phyloP scores from a whole-genome alignment of 2,888 invertebrate species.

The Cephus runcator region DNA sequence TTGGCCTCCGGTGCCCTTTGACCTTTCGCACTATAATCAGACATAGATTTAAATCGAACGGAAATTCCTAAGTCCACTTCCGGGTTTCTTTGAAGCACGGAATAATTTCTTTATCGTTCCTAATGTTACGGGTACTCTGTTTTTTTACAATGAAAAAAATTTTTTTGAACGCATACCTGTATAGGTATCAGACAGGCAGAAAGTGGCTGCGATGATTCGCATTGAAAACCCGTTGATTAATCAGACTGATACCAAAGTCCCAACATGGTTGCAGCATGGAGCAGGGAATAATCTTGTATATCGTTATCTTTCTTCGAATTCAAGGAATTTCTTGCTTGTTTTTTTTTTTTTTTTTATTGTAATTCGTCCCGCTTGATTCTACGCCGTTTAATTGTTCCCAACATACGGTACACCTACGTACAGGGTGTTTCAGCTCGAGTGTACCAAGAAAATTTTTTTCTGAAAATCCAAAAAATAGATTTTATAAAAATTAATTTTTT shows the following conservation, averaged over 20 bases:
- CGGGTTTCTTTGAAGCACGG: background rate
- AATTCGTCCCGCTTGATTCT: background rate
- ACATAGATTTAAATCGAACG: background rate
- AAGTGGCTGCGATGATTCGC: background rate
- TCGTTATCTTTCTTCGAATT: background rate
- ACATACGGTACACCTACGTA: background rate
- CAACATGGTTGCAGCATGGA: background rate
- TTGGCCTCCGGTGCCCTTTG: background rate
- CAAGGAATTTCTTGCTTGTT: background rate
- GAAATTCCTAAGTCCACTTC: background rate
- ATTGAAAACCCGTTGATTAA: background rate
- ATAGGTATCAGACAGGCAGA: background rate
- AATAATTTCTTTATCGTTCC: background rate
- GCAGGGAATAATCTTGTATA: background rate
- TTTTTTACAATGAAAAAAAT: too few relatives aligned
- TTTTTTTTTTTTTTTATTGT: background rate
- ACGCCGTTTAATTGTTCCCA: background rate
- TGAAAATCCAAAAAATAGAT: too few relatives aligned
- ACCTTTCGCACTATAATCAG: background rate
- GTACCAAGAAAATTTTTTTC: background rate
- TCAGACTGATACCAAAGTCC: background rate
- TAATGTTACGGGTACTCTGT: background rate
- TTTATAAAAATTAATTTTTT: too few relatives aligned
- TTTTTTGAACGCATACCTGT: background rate
- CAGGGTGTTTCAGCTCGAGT: background rate